These are phyloP conservation scores for Nasonia oneida DNA, from an alignment of 2,888 invertebrate genomes.

Conservation along the genomic window DNA sequence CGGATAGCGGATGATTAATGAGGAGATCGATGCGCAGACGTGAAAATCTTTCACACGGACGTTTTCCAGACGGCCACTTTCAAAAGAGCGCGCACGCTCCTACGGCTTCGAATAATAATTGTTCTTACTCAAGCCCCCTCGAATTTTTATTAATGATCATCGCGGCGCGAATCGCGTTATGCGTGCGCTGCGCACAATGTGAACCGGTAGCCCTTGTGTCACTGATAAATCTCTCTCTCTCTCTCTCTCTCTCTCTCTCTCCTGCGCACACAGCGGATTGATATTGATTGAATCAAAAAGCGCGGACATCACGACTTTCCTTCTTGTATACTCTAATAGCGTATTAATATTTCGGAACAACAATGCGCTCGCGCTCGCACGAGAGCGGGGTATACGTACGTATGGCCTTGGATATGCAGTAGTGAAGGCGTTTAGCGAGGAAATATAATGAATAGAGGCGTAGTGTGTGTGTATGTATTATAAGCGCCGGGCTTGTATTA, in stretches of 20 bases:
- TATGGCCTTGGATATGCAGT: constrained; percentile 64
- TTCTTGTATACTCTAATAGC: not conserved
- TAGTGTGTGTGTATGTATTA: too few species aligned
- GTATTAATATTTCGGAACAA: constrained; percentile 50
- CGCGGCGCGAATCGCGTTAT: not conserved
- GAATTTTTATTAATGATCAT: constrained; percentile 26
- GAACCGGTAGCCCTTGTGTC: constrained; percentile 17
- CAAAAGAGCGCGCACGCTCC: not conserved
- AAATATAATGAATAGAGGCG: constrained; percentile 10
- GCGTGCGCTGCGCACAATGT: not conserved
- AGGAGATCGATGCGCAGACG: constrained; percentile 9
- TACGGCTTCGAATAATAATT: not conserved
- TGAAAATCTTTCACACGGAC: not conserved
- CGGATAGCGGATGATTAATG: not conserved
- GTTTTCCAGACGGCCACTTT: constrained; percentile 27
- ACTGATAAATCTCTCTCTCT: constrained; percentile 28
- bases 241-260: not conserved
- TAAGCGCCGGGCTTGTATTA: constrained; percentile 23
- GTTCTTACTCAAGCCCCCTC: not conserved
- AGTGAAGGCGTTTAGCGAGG: constrained; percentile 61
- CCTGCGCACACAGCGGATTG: not conserved
- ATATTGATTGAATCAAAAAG: constrained; percentile 35
- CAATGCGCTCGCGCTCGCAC: constrained; percentile 34
- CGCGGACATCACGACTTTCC: not conserved
- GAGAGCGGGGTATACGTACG: not conserved